Evolutionary conservation across 2,888 invertebrate species (phyloP).

Genomic region (Steinernema carpocapsae): DNA sequence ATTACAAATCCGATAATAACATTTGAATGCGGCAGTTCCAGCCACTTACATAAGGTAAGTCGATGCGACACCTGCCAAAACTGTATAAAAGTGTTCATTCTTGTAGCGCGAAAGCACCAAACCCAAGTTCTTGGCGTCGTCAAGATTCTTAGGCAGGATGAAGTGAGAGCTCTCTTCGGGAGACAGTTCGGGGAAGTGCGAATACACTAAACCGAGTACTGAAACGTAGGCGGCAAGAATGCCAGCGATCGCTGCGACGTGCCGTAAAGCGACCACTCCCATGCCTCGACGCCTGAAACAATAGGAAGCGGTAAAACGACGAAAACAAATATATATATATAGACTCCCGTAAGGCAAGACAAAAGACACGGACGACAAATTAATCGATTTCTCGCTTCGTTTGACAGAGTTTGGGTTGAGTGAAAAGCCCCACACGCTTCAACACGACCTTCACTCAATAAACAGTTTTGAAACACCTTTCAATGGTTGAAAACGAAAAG

Average conservation of each 20-base stretch:
- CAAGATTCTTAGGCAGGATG: constrained; percentile 88
- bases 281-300: constrained; percentile 18
- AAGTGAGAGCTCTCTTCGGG: constrained; percentile 85
- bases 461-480: too few relatives aligned
- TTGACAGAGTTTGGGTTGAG: too few relatives aligned
- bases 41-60: constrained; percentile 88
- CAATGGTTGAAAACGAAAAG: too few relatives aligned
- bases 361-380: neutral
- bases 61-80: constrained; percentile 84
- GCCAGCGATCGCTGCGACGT: neutral
- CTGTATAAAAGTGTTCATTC: constrained; percentile 88
- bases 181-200: constrained; percentile 44
- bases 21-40: neutral
- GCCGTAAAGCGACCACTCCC: constrained; percentile 3
- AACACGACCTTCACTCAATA: too few relatives aligned
- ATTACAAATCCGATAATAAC: neutral
- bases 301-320: neutral
- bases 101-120: constrained; percentile 88
- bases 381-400: too few relatives aligned
- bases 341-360: neutral
- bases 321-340: neutral
- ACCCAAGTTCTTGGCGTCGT: constrained; percentile 93
- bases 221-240: neutral
- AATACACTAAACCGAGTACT: constrained; percentile 5
- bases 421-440: too few relatives aligned